These are phyloP conservation scores for Premnoplex brunnescens DNA, from an alignment of 2,797 vertebrate genomes.

Conservation along the genomic window DNA sequence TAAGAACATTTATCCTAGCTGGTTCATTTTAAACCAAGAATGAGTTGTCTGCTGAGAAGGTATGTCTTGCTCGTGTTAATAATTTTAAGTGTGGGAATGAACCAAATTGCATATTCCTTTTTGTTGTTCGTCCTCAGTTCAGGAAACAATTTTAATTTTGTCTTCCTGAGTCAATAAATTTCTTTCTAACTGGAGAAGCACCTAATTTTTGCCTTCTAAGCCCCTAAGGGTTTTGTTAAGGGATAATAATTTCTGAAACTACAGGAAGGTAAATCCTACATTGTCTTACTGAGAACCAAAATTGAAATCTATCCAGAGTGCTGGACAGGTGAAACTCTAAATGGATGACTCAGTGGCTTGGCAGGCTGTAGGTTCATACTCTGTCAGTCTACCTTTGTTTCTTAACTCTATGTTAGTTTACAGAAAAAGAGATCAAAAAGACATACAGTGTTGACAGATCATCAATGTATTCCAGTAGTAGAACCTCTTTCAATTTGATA, in stretches of 20 bases:
- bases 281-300: background rate
- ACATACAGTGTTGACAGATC: background rate
- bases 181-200: background rate
- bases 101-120: background rate
- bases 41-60: background rate
- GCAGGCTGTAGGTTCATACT: background rate
- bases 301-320: background rate
- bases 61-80: background rate
- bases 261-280: background rate
- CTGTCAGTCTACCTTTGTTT: background rate
- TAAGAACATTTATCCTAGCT: background rate
- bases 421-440: background rate
- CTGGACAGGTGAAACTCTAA: background rate
- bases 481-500: background rate
- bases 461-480: background rate
- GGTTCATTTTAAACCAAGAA: background rate
- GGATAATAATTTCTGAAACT: background rate
- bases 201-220: background rate
- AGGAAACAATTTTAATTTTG: background rate
- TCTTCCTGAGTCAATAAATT: background rate
- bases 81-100: background rate
- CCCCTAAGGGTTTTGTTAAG: background rate
- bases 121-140: background rate
- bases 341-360: background rate
- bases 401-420: background rate